Evolutionary conservation across 2,113 vertebrate genomes (phyloP), one percentile per base, ranked within the genome.

Genomic region (Haemorhous mexicanus): DNA sequence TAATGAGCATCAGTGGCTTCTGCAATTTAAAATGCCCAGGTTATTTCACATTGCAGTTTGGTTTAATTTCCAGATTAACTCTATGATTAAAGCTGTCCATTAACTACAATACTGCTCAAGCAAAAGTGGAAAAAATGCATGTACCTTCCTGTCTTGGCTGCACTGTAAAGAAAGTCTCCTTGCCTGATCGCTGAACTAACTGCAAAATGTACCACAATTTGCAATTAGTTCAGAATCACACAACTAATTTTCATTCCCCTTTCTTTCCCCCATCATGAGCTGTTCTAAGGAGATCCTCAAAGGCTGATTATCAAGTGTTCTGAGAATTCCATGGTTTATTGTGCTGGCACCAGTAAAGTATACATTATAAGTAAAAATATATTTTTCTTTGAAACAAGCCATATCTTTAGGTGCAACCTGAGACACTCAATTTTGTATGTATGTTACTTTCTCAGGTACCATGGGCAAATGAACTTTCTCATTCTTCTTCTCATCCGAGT

Each of bases 41-140:
- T 74, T 93, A 87, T 73, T 1, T 91, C 83, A 88, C 72, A 67
- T 79, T 70, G 50, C 64, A 77, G 63, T 79, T 93, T 93, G 41
- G 70, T 91, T 93, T 84, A 46, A 79, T 89, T 92, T 96, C 68
- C 74, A 79, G 69, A 95, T 89, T 92, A 96, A 83, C 68, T 66
- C 62, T 50, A 47, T 86, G 75, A 95, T 95, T 94, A 97, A 95
- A 84, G 56, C 64, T 78, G 64, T 77, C 52, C 28, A 88, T 93
- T 90, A 92, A 81, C 67, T 50, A 16, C 56, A 80, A 89, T 30
- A 88, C 17, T 64, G 49, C 19, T 84, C 67, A 93, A 87, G 75
- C 32, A 19, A 9, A 90, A 91, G 46, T 24, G 19, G 74, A 79
- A 72, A 86, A 90, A 85, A 50, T 6, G 24, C 55, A 49, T 0